phyloP scores from a whole-genome alignment of 2,888 invertebrate species.

The Drosophila tanythrix region DNA sequence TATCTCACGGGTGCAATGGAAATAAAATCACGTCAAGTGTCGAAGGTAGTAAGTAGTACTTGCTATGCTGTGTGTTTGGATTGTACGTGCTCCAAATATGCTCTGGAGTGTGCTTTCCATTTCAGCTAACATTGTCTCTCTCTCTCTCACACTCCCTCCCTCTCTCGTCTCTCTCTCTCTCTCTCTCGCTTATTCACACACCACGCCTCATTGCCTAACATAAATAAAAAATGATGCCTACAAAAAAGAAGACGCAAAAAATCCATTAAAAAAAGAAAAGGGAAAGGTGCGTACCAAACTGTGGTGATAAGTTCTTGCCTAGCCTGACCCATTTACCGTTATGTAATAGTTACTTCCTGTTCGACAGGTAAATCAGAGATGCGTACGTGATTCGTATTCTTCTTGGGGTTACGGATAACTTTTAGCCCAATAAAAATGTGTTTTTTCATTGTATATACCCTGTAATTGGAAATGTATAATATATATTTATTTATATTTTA shows the following conservation, averaged over 20 bases:
- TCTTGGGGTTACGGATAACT: not conserved
- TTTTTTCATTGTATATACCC: not conserved
- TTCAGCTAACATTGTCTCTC: slow-evolving; percentile 60
- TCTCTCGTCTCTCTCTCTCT: not conserved
- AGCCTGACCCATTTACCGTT: slow-evolving; percentile 63
- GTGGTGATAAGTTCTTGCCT: slow-evolving; percentile 49
- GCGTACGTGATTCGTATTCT: slow-evolving; percentile 45
- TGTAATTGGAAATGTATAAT: not conserved
- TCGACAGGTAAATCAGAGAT: slow-evolving; percentile 43
- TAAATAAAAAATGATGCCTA: slow-evolving; percentile 75
- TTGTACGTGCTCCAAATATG: slow-evolving; percentile 74
- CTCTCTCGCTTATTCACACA: slow-evolving; percentile 11
- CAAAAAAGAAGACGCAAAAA: slow-evolving; percentile 17
- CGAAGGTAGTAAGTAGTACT: slow-evolving; percentile 46
- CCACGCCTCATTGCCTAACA: slow-evolving; percentile 45
- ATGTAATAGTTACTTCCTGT: slow-evolving; percentile 72
- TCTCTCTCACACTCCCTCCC: not conserved
- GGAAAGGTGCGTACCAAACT: slow-evolving; percentile 68
- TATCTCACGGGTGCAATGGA: slow-evolving; percentile 51
- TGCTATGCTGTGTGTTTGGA: slow-evolving; percentile 21
- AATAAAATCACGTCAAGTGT: slow-evolving; percentile 73
- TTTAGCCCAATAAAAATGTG: not conserved
- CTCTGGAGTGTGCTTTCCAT: slow-evolving; percentile 78
- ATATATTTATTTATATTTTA: too few species aligned
- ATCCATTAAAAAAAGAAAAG: slow-evolving; percentile 19